These are phyloP conservation scores for Nesidiocoris tenuis DNA, from an alignment of 2,888 invertebrate species.

Conservation along the genomic window DNA sequence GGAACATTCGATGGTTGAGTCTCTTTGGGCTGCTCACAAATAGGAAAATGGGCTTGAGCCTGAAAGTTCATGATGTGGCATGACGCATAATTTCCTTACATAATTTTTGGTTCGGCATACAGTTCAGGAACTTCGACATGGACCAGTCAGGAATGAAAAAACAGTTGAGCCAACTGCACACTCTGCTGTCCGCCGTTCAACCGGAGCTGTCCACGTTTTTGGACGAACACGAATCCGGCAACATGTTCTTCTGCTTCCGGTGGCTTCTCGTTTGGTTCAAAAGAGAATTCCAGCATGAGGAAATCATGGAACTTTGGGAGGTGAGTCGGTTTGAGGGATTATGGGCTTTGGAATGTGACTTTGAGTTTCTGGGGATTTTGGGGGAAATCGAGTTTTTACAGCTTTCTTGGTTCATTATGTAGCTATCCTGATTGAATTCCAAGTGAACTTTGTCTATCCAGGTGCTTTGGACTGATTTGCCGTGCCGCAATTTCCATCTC, in stretches of 20 bases:
- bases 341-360: too few relatives aligned
- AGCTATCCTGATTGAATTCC: too few relatives aligned
- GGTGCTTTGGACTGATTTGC: slow-evolving; percentile 84
- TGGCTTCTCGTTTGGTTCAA: slow-evolving; percentile 97
- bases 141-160: slow-evolving; percentile 96
- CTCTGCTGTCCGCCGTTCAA: slow-evolving; percentile 76
- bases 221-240: slow-evolving; percentile 81
- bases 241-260: slow-evolving; percentile 98
- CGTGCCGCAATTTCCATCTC: slow-evolving; percentile 93
- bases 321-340: too few relatives aligned
- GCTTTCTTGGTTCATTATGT: too few relatives aligned
- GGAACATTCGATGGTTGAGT: too few relatives aligned
- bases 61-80: too few relatives aligned
- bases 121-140: slow-evolving; percentile 82
- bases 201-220: slow-evolving; percentile 85
- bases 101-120: slow-evolving; percentile 18
- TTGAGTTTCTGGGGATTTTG: too few relatives aligned
- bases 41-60: too few relatives aligned
- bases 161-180: slow-evolving; percentile 82
- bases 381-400: too few relatives aligned
- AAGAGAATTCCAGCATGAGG: slow-evolving; percentile 82
- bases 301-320: slow-evolving; percentile 92
- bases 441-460: too few relatives aligned
- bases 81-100: too few relatives aligned
- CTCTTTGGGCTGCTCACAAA: too few relatives aligned